These are phyloP conservation scores for Glaucomys volans DNA, from an alignment of 2,113 vertebrate genomes.

Conservation along the genomic window DNA sequence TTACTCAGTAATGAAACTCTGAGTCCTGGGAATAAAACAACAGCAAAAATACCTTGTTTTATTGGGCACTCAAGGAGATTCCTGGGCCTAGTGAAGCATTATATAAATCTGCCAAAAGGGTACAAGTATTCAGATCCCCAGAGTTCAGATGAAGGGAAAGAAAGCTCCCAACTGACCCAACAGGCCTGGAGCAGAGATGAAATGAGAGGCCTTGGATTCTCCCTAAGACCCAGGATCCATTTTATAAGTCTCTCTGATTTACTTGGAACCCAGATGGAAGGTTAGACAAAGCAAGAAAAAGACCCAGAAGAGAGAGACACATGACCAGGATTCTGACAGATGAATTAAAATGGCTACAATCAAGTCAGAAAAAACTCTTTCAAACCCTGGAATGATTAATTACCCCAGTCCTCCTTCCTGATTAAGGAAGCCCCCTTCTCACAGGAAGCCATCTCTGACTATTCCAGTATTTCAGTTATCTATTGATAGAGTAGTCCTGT, in stretches of 20 bases:
- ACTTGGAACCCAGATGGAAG: background rate
- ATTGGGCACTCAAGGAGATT: slow-evolving; percentile 52
- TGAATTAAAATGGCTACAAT: background rate
- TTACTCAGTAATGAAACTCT: slow-evolving; percentile 59
- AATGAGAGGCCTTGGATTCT: background rate
- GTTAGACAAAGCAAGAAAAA: background rate
- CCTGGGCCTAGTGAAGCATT: background rate
- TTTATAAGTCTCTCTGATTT: background rate
- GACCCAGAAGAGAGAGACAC: background rate
- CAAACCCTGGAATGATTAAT: background rate
- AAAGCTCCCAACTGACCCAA: background rate
- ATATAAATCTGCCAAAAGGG: slow-evolving; percentile 6
- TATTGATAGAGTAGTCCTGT: background rate
- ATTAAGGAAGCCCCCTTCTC: background rate
- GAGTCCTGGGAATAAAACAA: slow-evolving; percentile 60
- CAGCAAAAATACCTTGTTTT: slow-evolving; percentile 72
- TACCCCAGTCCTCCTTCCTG: background rate
- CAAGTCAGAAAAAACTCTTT: background rate
- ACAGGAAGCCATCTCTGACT: background rate
- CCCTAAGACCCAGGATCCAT: background rate
- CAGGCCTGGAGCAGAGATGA: background rate
- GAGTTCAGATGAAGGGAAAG: slow-evolving; percentile 15
- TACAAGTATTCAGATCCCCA: background rate
- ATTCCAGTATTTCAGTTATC: background rate
- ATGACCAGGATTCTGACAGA: background rate